These are phyloP conservation scores for Naso thynnoides DNA, from an alignment of 2,797 vertebrate genomes.

Conservation along the genomic window DNA sequence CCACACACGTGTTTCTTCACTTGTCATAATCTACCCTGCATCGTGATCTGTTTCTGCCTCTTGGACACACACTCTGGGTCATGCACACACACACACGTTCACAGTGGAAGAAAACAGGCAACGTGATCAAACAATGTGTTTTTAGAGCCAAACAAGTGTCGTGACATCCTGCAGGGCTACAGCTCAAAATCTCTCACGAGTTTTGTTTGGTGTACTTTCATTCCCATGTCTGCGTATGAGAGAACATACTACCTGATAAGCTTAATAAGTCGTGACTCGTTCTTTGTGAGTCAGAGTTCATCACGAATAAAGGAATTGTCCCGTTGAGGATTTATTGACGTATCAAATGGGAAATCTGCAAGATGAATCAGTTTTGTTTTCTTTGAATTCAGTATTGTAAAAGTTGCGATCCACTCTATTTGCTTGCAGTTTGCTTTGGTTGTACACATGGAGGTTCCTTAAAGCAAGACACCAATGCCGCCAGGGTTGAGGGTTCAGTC, in stretches of 20 bases:
- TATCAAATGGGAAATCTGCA: background rate
- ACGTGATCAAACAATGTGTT: slow-evolving; percentile 5
- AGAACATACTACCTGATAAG: background rate
- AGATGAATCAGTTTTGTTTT: background rate
- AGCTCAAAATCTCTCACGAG: slow-evolving; percentile 10
- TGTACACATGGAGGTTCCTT: background rate
- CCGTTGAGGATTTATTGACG: background rate
- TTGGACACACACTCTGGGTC: slow-evolving; percentile 13
- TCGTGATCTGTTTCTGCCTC: slow-evolving; percentile 4
- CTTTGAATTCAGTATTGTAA: background rate
- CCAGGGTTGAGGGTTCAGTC: background rate
- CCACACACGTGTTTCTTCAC: background rate
- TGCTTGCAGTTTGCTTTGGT: background rate
- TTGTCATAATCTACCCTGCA: background rate
- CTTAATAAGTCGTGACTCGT: background rate
- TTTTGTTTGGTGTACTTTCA: background rate
- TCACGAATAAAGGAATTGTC: background rate
- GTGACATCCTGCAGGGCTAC: background rate
- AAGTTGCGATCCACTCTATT: background rate
- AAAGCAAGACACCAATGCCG: background rate
- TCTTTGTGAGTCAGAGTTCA: background rate
- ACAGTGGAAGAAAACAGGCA: slow-evolving; percentile 2
- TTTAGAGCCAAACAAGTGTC: slow-evolving; percentile 20
- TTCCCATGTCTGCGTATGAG: background rate
- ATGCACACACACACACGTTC: background rate